Base-by-base conservation (phyloP, 2,888 invertebrate species). In the Lapara coniferarum region DNA sequence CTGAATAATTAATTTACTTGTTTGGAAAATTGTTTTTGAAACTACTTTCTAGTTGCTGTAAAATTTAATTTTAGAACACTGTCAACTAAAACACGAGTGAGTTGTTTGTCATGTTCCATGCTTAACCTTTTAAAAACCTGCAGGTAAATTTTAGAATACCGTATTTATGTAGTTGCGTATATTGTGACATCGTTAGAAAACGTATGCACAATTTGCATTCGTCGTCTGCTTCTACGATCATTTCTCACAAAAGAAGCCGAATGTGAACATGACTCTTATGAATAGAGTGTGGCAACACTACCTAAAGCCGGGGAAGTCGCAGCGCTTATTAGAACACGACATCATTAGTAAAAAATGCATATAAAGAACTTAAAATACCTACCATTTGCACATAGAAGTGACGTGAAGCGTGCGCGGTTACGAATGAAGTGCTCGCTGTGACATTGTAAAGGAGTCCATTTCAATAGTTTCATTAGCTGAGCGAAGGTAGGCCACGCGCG, bases 391-490 rank as follows among this genome's bases (percentile, higher is more conserved):
- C 46, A 69, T 69, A 69, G 59, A 58, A 16, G 58, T 71, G 68
- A 51, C 68, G 57, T 66, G 66, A 72, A 67, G 71, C 67, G 69
- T 67, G 73, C 72, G 71, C 74, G 69, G 71, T 70, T 69, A 67
- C 68, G 69, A 69, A 72, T 71, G 52, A 70, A 71, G 53, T 70
- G 70, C 72, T 71, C 73, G 66, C 69, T 69, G 71, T 71, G 72
- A 74, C 71, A 70, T 57, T 58, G 59, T 70, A 37, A 66, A 68
- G 71, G 71, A 68, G 71, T 67, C 72, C 66, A 59, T 69, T 72
- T 73, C 73, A 75, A 77, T 77, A 76, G 71, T 75, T 77, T 76
- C 75, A 75, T 74, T 74, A 74, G 70, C 69, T 69, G 63, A 37
- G 70, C 56, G 70, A 37, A 66, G 56, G 52, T 66, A 66, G 57